Base-by-base conservation (phyloP, 2,797 vertebrate species). In the Thunnus albacares region DNA sequence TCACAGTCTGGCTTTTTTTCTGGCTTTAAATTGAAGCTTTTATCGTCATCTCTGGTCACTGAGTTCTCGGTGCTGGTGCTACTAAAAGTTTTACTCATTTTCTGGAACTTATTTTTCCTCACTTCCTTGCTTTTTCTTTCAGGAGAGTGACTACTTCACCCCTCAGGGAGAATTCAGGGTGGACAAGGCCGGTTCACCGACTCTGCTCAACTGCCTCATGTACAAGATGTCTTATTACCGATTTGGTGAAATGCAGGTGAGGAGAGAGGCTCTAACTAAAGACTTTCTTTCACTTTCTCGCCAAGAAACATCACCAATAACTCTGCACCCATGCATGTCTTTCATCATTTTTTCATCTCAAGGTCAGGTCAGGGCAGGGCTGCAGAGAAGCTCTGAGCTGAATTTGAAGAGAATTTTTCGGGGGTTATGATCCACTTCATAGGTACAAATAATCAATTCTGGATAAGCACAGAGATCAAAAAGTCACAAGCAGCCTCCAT, bases 221-320 rank as follows among this genome's bases (percentile, higher is more conserved):
- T 99, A 99, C 93, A 99, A 99, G 96, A 99, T 99, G 98, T 99
- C 98, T 2, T 99, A 99, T 85, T 99, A 99, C 90, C 97, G 98
- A 93, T 99, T 99, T 90, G 98, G 98, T 75, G 98, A 99, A 95
- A 99, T 99, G 98, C 98, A 99, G 97, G 98, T 99, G 76, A 92
- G 93, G 30, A 28, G 4, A 24, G 11, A 47, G 13, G 38, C 49
- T 69, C 6, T 1, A 15, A 28, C 20, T 30, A 57, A 56, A 33
- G 17, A 6, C n/a, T n/a, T 43, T 43, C 4, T 22, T 63, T 56
- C 1, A 9, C n/a, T 67, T 41, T 61, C 20, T 51, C 8, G 22
- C n/a, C 0, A 12, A 24, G 35, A 30, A 41, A 41, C 41, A 12
- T 26, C 2, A 0, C 11, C 11, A 14, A 41, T 61, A 66, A n/a